phyloP scores from a whole-genome alignment of 2,113 vertebrate species.

The Brachionichthys hirsutus region DNA sequence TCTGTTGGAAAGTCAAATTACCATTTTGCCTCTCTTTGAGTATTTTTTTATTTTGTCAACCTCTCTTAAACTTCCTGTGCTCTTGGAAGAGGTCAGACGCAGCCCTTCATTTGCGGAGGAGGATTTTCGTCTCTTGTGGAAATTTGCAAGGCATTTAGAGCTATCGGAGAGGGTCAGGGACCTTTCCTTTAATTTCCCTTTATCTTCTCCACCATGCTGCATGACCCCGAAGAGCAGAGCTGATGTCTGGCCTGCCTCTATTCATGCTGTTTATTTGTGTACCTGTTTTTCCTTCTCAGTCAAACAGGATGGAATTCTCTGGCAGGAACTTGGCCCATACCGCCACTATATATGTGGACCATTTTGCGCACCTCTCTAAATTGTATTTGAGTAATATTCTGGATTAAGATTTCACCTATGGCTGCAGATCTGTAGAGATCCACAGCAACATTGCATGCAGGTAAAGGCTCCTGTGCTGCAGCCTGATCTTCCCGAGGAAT shows the following conservation, averaged over 20 bases:
- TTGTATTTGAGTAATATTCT: slow-evolving; percentile 8
- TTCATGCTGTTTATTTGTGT: slow-evolving; percentile 72
- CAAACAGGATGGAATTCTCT: slow-evolving; percentile 45
- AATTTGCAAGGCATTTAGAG: slow-evolving; percentile 78
- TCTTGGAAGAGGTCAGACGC: slow-evolving; percentile 75
- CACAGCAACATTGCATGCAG: slow-evolving; percentile 37
- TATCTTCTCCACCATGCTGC: slow-evolving; percentile 76
- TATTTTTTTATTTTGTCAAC: slow-evolving; percentile 70
- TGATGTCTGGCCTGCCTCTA: slow-evolving; percentile 59
- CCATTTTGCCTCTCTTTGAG: slow-evolving; percentile 70
- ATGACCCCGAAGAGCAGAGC: slow-evolving; percentile 72
- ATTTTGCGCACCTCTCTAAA: slow-evolving; percentile 14
- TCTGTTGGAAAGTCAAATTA: slow-evolving; percentile 78
- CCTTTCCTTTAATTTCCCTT: slow-evolving; percentile 81
- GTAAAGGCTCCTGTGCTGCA: slow-evolving; percentile 53
- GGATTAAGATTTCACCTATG: slow-evolving; percentile 37
- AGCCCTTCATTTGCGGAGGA: slow-evolving; percentile 74
- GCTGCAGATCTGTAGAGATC: slow-evolving; percentile 10
- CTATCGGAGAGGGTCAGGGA: slow-evolving; percentile 78
- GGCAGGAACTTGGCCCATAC: slow-evolving; percentile 31
- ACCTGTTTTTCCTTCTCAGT: slow-evolving; percentile 45
- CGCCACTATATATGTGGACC: slow-evolving; percentile 27
- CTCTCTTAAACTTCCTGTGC: slow-evolving; percentile 75
- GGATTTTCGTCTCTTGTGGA: slow-evolving; percentile 73
- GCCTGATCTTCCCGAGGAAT: slow-evolving; percentile 45